Base-by-base conservation (phyloP, 2,888 invertebrate species). In the Xanthostigma xanthostigma region DNA sequence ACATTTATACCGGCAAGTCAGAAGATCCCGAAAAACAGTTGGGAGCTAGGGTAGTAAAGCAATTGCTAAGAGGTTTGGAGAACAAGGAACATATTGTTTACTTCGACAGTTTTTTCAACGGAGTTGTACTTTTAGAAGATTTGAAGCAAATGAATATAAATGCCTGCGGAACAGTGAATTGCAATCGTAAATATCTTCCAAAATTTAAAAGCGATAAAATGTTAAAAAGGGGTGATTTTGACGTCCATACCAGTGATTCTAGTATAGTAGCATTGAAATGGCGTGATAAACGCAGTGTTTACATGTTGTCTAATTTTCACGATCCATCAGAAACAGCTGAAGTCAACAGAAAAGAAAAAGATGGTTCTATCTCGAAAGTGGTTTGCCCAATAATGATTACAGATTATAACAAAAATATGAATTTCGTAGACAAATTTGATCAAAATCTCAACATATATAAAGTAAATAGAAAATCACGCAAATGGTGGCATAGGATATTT, bases 51-150 rank as follows among this genome's bases (percentile, higher is more conserved):
- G 57, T 60, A 11, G 57, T 60, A 27, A 48, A 51, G 36, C 50
- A 55, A 49, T 49, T 62, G 33, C 53, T 54, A 11, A 35, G 50
- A 43, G 45, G 45, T 35, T 40, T 58, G 11, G 35, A 46, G 50
- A 50, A 48, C 8, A 54, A 56, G 48, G 49, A 53, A 39, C 56
- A 58, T 50, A 52, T 44, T 17, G 27, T 60, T n/a, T 60, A 53
- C 45, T 57, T 61, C 51, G 58, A 62, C 46, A 59, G 60, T 43
- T 60, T 52, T 53, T 59, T 60, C 53, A 54, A 52, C 9, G 53
- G 51, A 37, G 51, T 57, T 17, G 13, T 43, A 6, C 53, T 60
- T 11, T 49, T 57, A 50, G 49, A 55, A 37, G 43, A 51, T 50
- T 45, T 53, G 34, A 41, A 46, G 49, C 44, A 49, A 53, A 47